Evolutionary conservation across 2,113 vertebrate species (phyloP), one percentile per base, ranked within the genome.

Genomic region (Crocuta crocuta): DNA sequence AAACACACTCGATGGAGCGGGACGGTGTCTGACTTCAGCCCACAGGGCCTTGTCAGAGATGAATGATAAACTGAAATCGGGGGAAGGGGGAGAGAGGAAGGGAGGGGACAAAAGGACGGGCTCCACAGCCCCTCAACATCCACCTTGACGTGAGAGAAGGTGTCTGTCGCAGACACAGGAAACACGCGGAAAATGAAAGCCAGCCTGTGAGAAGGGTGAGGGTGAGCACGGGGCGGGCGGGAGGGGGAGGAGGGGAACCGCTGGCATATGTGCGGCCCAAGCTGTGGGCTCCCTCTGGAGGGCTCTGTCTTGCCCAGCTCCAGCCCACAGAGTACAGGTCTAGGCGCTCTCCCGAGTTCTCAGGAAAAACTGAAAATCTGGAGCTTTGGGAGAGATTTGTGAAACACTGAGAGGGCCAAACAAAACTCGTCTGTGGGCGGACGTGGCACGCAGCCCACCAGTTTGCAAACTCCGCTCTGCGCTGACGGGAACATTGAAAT

Each of bases 391-490:
- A 93, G 81, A 89, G 83, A 88, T 45, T 55, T 63, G 39, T 91
- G 71, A 73, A 91, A 79, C n/a, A 19, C 78, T 8, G 24, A 76
- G 82, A 70, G 86, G 89, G 73, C 91, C 95, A 95, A 98, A 91
- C 89, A 79, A 97, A 96, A 96, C 68, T 74, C 90, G 39, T 50
- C 68, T 76, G 89, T 35, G 86, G 66, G 90, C 61, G 79, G 88
- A 87, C 10, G 0, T 73, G 88, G 88, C 87, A 10, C n/a, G 2
- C 5, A 10, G 97, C 94, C 91, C 43, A 0, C 50, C 6, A 0
- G 45, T 39, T n/a, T 61, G n/a, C 33, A 91, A 70, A 50, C 82
- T 70, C 93, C 55, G 0, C 96, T 85, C 85, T 33, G 39, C 21
- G 35, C 4, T 2, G 1, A 33, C 1, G 12, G 65, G 45, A 48